These are phyloP conservation scores for Scopus umbretta DNA, from an alignment of 2,113 vertebrate species.

Conservation along the genomic window DNA sequence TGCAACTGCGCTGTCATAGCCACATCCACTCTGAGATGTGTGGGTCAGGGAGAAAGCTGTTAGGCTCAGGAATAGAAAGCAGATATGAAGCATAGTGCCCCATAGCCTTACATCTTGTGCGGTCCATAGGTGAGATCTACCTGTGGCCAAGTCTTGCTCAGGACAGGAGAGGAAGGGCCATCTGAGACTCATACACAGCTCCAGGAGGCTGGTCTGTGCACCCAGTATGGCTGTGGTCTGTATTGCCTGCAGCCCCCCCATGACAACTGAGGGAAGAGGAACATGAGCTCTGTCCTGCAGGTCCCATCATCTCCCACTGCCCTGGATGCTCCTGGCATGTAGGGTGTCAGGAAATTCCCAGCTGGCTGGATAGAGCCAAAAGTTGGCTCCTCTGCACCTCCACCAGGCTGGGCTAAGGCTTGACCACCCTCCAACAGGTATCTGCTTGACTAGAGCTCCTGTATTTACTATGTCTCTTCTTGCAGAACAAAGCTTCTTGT, in stretches of 20 bases:
- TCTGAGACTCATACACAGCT: not conserved
- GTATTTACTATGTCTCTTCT: not conserved
- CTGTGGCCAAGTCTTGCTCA: not conserved
- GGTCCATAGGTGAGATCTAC: too few relatives aligned
- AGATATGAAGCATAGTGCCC: not conserved
- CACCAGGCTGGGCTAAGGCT: not conserved
- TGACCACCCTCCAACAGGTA: not conserved
- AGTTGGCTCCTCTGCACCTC: not conserved
- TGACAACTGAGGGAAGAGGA: not conserved
- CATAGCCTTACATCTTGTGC: not conserved
- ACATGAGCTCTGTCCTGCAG: not conserved
- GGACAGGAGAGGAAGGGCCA: not conserved
- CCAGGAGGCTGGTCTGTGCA: not conserved
- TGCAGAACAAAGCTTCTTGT: not conserved
- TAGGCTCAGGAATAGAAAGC: not conserved
- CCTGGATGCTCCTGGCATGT: accelerated
- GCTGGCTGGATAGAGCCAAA: not conserved
- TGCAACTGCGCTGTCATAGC: not conserved
- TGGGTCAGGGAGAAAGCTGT: not conserved
- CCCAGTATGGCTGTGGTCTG: not conserved
- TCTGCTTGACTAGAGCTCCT: not conserved
- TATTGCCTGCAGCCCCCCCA: not conserved
- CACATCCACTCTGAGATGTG: not conserved
- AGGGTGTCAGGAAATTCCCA: not conserved
- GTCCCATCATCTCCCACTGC: not conserved